Evolutionary conservation across 2,113 vertebrate species (phyloP).

Genomic region (Sardina pilchardus): DNA sequence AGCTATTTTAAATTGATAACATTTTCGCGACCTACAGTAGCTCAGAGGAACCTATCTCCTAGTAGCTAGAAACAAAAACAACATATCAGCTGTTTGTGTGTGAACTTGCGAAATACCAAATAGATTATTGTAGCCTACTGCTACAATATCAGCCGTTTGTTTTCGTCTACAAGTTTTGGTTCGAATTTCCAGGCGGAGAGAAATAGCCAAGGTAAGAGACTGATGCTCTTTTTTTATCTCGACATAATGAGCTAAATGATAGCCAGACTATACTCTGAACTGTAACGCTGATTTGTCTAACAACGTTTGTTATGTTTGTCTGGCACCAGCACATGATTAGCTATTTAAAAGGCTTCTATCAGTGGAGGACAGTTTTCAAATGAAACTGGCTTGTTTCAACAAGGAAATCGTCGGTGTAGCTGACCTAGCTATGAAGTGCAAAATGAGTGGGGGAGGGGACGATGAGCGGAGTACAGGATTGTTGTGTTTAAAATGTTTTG

Average conservation of each 20-base stretch:
- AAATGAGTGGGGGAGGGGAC: conserved; percentile 4
- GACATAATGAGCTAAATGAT: not conserved
- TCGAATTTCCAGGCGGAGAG: not conserved
- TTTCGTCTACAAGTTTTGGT: not conserved
- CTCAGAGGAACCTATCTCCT: not conserved
- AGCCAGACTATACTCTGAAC: not conserved
- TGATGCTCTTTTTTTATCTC: not conserved
- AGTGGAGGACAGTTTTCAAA: not conserved
- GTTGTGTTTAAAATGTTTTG: not conserved
- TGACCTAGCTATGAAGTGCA: not conserved
- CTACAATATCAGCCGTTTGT: not conserved
- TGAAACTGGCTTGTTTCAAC: not conserved
- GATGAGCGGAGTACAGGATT: not conserved
- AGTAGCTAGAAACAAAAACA: not conserved
- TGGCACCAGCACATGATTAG: not conserved
- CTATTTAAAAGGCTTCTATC: not conserved
- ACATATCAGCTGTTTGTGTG: not conserved
- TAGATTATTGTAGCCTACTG: not conserved
- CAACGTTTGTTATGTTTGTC: not conserved
- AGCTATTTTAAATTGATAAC: not conserved
- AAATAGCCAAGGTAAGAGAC: not conserved
- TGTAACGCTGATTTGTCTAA: not conserved
- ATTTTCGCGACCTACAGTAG: not conserved
- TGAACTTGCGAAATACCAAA: not conserved
- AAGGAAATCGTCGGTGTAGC: not conserved